phyloP scores from a whole-genome alignment of 2,888 invertebrate genomes.

The Argyra leucocephala region DNA sequence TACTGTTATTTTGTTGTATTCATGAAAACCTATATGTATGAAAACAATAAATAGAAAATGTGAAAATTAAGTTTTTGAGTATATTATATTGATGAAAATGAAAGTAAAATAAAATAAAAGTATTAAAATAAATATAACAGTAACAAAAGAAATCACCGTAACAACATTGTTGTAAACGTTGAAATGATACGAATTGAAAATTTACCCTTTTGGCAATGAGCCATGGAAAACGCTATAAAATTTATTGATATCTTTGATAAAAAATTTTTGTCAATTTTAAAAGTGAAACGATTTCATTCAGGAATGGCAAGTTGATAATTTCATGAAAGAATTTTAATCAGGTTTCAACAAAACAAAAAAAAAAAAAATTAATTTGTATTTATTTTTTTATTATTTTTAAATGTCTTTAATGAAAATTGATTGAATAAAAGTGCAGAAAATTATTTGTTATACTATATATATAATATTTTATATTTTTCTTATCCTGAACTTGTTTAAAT shows the following conservation, averaged over 20 bases:
- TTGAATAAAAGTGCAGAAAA: too few species aligned
- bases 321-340: too few species aligned
- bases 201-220: neutral
- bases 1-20: neutral
- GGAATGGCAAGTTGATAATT: too few species aligned
- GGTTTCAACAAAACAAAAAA: too few species aligned
- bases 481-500: too few species aligned
- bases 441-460: too few species aligned
- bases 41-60: neutral
- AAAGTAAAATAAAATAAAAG: neutral
- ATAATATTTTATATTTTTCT: too few species aligned
- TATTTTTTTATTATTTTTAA: too few species aligned
- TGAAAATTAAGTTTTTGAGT: neutral
- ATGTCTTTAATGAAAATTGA: too few species aligned
- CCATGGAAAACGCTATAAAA: neutral
- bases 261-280: neutral
- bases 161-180: neutral
- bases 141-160: neutral
- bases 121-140: neutral
- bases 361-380: too few species aligned
- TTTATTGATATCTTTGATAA: neutral
- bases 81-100: constrained; percentile 2
- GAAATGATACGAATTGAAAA: neutral
- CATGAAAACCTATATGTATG: neutral
- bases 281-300: neutral